Evolutionary conservation across 2,888 invertebrate genomes (phyloP).

Genomic region (Hydraecia micacea): DNA sequence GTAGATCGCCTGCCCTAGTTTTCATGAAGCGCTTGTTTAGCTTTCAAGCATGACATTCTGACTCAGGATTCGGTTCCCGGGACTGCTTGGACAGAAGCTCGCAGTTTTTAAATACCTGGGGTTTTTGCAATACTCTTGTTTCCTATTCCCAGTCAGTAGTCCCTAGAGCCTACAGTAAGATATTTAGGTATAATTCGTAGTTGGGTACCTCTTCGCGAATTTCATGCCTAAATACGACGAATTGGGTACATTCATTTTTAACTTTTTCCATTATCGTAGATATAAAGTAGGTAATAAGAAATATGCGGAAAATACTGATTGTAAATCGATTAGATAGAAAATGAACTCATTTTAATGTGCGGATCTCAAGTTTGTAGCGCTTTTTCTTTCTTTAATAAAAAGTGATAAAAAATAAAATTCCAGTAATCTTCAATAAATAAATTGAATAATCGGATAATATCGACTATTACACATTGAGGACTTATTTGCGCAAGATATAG

Average conservation of each 20-base stretch:
- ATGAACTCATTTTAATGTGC: conserved; percentile 3
- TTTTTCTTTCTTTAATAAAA: not conserved
- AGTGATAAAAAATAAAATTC: not conserved
- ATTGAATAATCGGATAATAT: conserved; percentile 7
- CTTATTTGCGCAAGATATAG: not conserved
- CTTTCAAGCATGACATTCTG: not conserved
- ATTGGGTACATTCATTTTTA: not conserved
- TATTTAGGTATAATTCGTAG: no score
- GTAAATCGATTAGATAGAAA: conserved; percentile 13
- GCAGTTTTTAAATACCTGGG: not conserved
- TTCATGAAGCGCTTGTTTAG: not conserved
- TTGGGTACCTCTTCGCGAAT: not conserved
- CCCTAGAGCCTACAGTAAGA: not conserved
- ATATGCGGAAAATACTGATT: not conserved
- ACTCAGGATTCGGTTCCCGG: not conserved
- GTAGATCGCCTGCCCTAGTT: not conserved
- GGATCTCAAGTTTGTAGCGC: not conserved
- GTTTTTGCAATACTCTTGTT: not conserved
- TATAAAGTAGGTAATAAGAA: conserved; percentile 21
- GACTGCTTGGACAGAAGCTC: not conserved
- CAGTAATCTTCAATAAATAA: not conserved
- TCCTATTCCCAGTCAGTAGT: not conserved
- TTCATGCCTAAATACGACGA: not conserved
- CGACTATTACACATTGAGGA: not conserved
- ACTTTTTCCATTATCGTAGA: conserved; percentile 6